Evolutionary conservation across 2,888 invertebrate genomes (phyloP).

Genomic region (Actias luna): DNA sequence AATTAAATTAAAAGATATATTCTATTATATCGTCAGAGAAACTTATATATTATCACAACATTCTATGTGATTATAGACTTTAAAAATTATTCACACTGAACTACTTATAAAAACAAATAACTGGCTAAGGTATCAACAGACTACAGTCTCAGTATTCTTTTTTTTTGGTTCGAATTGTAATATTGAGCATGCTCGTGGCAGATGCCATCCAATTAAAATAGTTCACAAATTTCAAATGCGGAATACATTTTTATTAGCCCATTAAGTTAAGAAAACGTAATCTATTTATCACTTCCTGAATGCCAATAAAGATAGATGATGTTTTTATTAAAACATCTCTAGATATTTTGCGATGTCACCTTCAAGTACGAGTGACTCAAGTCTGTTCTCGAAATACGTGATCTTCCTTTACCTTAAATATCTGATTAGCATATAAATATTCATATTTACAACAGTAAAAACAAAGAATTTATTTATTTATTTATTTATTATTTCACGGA

Average conservation of each 20-base stretch:
- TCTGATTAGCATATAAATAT: conserved; percentile 8
- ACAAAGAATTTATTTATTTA: too few species aligned
- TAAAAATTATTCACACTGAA: too few species aligned
- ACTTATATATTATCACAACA: too few species aligned
- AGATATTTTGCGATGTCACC: not conserved
- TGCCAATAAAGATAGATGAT: not conserved
- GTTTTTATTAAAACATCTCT: not conserved
- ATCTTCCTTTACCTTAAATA: conserved; percentile 8
- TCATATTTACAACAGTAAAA: not conserved
- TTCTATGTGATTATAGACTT: too few species aligned
- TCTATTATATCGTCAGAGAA: too few species aligned
- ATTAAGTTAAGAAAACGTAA: not conserved
- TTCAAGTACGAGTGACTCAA: not conserved
- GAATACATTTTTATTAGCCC: not conserved
- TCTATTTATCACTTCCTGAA: not conserved
- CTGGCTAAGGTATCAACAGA: too few species aligned
- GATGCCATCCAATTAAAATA: not conserved
- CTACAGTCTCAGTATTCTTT: too few species aligned
- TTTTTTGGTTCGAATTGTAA: too few species aligned
- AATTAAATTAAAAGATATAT: too few species aligned
- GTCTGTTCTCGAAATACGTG: conserved; percentile 7
- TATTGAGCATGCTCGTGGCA: not conserved
- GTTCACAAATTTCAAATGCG: not conserved
- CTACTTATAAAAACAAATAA: too few species aligned
- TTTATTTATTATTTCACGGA: not conserved